These are phyloP conservation scores for Xenopus laevis DNA, from an alignment of 2,113 vertebrate genomes.

Conservation along the genomic window DNA sequence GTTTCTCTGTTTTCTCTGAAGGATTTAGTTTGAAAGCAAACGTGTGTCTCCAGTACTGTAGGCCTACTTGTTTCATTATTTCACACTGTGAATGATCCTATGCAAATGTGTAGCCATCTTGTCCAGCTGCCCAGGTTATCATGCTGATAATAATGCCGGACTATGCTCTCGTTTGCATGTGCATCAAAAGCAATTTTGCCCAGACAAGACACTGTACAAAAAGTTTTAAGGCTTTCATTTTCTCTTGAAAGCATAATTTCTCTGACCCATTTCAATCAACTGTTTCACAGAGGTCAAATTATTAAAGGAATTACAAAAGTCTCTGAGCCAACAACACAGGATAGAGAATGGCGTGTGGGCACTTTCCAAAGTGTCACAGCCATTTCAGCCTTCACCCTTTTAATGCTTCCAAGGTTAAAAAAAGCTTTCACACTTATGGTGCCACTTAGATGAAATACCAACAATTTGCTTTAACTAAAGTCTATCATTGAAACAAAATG, in stretches of 20 bases:
- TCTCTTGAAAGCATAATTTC: slow-evolving; percentile 23
- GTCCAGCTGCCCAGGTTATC: no score
- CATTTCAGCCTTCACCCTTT: slow-evolving; percentile 5
- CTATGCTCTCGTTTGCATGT: no score
- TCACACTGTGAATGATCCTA: no score
- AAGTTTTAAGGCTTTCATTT: slow-evolving; percentile 14
- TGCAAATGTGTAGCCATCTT: no score
- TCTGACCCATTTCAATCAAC: slow-evolving; percentile 22
- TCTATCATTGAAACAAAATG: slow-evolving; percentile 20
- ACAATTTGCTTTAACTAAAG: slow-evolving; percentile 37
- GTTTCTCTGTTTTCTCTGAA: no score
- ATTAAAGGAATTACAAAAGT: slow-evolving; percentile 28
- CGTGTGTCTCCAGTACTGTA: no score
- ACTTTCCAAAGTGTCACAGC: background rate
- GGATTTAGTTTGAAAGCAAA: no score
- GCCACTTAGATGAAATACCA: slow-evolving; percentile 18
- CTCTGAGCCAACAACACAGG: background rate
- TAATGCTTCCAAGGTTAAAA: slow-evolving; percentile 38
- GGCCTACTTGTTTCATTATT: no score
- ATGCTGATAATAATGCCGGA: no score
- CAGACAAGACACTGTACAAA: no score
- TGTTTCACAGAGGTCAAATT: slow-evolving; percentile 3
- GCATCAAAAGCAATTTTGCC: no score
- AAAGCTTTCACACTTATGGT: slow-evolving; percentile 27
- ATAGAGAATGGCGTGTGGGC: slow-evolving; percentile 4